Evolutionary conservation across 2,113 vertebrate species (phyloP), one percentile per base, ranked within the genome.

Genomic region (Calypte anna): DNA sequence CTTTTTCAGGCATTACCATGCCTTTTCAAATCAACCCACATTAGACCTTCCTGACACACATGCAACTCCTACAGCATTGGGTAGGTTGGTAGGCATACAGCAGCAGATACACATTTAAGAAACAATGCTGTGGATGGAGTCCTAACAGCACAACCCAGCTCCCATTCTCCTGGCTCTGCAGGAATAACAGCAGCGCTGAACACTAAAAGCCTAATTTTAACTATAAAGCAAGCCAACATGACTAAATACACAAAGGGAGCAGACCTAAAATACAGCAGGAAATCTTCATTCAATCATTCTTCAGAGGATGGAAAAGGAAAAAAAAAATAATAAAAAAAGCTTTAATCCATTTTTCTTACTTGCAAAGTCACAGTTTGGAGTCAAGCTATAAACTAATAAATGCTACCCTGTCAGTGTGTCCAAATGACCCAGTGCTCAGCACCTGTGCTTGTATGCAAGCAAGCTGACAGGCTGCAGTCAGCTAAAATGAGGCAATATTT

Each of bases 191-290:
- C 64, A 92, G 90, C 87, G 81, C 10, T 8, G 90, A 94, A 85
- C 85, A 86, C 82, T 10, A 48, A 44, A 9, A 90, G 55, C 43
- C 94, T 96, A 96, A 95, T 97, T 96, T 95, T 91, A 96, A 80
- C 84, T 12, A 58, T 61, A 59, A 80, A 94, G 78, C 61, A 61
- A 95, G 87, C 59, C 82, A 90, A 80, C 27, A 55, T 19, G 48
- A 72, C 85, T 67, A 10, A 88, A 78, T 30, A 88, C 67, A 97
- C 85, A 94, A 88, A 94, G 72, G 55, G 25, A 80, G 5, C 55
- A 91, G 87, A 82, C 31, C 78, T 89, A 87, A 48, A 88, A 86
- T 95, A 97, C 12, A 79, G 77, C 48, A 76, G 21, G 3, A 76
- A 69, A 80, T 62, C 82, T 91, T 75, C 62, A 66, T 68, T 22